Evolutionary conservation across 2,888 invertebrate species (phyloP), one percentile per base, ranked within the genome.

Genomic region (Gymnosoma rotundatum): DNA sequence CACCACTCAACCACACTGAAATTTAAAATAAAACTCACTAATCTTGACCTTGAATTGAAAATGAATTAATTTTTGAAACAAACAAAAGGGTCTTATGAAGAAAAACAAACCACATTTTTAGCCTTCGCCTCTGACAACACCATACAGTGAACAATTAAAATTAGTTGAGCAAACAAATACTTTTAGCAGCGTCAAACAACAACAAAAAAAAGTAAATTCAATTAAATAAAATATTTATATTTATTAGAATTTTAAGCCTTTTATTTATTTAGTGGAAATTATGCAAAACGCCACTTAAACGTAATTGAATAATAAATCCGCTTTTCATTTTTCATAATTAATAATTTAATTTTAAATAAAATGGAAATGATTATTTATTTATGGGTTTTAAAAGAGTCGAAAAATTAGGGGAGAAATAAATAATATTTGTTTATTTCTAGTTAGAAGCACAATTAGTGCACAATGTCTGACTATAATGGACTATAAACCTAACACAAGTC

Each of bases 1-100:
- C 20, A 60, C 94, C 89, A 32, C 32, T 36, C 70, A 54, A 60
- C 21, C 61, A 48, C 56, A 63, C 25, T 58, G 8, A 12, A 66
- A 66, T 16, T 50, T 69, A 50, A 81, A 63, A 32, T 36, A 36
- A 36, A 63, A 36, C 54, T 50, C 38, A 76, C 14, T 64, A 70
- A 58, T 50, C 63, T 70, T 81, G 58, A 70, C 81, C 74, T 81
- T 81, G 75, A 81, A 70, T 70, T 36, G n/a, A 60, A 79, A 73
- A 66, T 73, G 25, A 38, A 32, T 66, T 38, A 60, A 42, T 73
- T 79, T 73, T 25, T 21, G 16, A 38, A 5, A 72, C 48, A 72
- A 60, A 32, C 48, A 72, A 72, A 10, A 16, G 8, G 6, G 16
- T 18, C 25, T n/a, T 18, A 42, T 52, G 7, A 75, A 76, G 36